Conservation (phyloP, 1,140 invertebrate genomes). For the Medauroidea extradentata region DNA sequence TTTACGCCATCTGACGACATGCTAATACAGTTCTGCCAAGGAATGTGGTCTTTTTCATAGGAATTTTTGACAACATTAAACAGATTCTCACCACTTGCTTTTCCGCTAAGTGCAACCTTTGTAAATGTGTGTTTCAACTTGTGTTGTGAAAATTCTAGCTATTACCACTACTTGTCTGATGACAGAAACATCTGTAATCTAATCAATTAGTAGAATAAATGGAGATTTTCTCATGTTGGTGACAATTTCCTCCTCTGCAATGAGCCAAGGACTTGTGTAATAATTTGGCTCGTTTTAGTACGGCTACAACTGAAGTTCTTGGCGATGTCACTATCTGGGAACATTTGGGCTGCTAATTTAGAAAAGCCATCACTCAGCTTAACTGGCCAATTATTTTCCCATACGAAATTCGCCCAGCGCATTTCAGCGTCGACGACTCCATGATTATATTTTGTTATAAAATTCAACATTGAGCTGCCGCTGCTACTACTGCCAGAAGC, state of each 20-base stretch:
- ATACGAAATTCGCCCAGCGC: too few relatives aligned
- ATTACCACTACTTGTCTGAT: slow-evolving; percentile 1
- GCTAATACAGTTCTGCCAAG: slow-evolving; percentile 8
- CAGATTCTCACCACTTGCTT: not conserved
- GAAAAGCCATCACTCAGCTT: not conserved
- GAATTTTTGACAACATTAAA: slow-evolving; percentile 1
- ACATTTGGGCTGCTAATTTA: not conserved
- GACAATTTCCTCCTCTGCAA: not conserved
- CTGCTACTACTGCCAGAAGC: too few relatives aligned
- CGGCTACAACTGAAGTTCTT: not conserved
- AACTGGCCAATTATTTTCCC: too few relatives aligned
- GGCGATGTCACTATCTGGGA: not conserved
- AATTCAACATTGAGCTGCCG: too few relatives aligned
- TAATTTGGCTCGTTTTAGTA: not conserved
- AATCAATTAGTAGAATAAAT: not conserved
- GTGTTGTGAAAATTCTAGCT: not conserved
- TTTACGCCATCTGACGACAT: slow-evolving; percentile 10
- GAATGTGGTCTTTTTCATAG: slow-evolving; percentile 10
- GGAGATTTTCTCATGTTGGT: not conserved
- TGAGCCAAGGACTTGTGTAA: not conserved
- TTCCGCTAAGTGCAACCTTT: not conserved
- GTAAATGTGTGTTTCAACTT: not conserved
- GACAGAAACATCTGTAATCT: not conserved
- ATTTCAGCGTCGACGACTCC: too few relatives aligned
- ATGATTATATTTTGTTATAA: too few relatives aligned